Evolutionary conservation across 2,797 vertebrate genomes (phyloP).

Genomic region (Poecile montanus): DNA sequence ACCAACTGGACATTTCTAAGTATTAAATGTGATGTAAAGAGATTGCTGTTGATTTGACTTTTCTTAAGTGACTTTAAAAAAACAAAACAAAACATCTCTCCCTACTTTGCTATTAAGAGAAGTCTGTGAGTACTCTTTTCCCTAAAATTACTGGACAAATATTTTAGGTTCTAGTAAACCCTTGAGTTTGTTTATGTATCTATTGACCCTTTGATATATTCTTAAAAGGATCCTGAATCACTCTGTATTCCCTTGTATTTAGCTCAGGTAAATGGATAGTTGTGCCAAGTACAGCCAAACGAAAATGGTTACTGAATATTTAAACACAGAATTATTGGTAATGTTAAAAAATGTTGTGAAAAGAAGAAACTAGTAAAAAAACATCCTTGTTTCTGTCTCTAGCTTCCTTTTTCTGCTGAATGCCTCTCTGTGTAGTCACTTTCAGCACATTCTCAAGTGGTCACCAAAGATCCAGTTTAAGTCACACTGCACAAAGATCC

Average conservation of each 20-base stretch:
- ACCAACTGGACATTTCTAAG: not conserved
- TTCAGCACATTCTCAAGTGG: rapidly evolving
- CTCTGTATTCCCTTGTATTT: not conserved
- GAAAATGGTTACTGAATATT: not conserved
- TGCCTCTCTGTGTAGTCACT: not conserved
- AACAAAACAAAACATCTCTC: rapidly evolving
- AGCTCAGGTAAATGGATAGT: not conserved
- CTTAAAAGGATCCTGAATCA: not conserved
- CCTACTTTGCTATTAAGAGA: not conserved
- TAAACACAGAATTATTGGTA: not conserved
- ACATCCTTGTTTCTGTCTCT: not conserved
- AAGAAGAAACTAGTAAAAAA: not conserved
- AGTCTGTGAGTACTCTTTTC: not conserved
- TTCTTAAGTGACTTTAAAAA: not conserved
- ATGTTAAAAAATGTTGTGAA: not conserved
- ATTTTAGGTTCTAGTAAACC: not conserved
- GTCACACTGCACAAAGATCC: not conserved
- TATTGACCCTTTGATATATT: not conserved
- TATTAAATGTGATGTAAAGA: not conserved
- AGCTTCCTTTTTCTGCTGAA: not conserved
- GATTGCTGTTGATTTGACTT: not conserved
- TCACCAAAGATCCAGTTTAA: not conserved
- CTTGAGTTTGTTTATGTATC: not conserved
- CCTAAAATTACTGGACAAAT: not conserved
- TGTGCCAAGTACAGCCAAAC: not conserved